phyloP scores from a whole-genome alignment of 2,113 vertebrate species.

The Brachyhypopomus gauderio region DNA sequence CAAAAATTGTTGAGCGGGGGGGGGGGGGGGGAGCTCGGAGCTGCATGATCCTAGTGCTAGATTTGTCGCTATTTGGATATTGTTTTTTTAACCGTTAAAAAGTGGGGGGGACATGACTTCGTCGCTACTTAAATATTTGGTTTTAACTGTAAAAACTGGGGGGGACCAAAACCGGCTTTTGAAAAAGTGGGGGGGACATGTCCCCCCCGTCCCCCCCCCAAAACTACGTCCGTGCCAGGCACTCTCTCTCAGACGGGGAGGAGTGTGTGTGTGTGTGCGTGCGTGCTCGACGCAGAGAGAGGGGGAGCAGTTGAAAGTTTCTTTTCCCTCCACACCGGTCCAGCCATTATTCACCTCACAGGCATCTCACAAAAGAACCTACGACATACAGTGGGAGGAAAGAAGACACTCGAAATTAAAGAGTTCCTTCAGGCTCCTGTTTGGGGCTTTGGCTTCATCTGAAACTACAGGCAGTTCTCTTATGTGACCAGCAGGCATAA shows the following conservation, averaged over 20 bases:
- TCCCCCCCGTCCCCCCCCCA: too few species aligned
- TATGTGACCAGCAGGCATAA: neutral
- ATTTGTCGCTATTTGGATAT: too few species aligned
- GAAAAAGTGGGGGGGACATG: too few species aligned
- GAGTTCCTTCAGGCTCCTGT: conserved; percentile 3
- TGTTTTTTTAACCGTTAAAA: too few species aligned
- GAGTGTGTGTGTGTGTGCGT: neutral
- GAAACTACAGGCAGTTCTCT: neutral
- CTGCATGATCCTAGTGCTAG: too few species aligned
- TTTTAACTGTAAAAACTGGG: too few species aligned
- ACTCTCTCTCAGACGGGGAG: conserved; percentile 47
- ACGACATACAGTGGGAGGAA: conserved; percentile 66
- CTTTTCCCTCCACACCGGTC: conserved; percentile 36
- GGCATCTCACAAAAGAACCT: conserved; percentile 56
- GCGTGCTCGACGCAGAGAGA: neutral
- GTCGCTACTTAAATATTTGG: too few species aligned
- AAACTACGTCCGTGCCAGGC: too few species aligned
- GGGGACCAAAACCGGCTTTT: too few species aligned
- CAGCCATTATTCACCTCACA: conserved; percentile 31
- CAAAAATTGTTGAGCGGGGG: too few species aligned
- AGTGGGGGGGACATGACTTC: too few species aligned
- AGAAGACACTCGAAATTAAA: conserved; percentile 24
- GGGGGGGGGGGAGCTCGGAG: too few species aligned
- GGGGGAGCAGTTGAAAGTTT: conserved; percentile 19
- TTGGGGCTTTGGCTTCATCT: neutral